Conservation (phyloP, 2,113 vertebrate genomes). For the Genyomyrus donnyi region DNA sequence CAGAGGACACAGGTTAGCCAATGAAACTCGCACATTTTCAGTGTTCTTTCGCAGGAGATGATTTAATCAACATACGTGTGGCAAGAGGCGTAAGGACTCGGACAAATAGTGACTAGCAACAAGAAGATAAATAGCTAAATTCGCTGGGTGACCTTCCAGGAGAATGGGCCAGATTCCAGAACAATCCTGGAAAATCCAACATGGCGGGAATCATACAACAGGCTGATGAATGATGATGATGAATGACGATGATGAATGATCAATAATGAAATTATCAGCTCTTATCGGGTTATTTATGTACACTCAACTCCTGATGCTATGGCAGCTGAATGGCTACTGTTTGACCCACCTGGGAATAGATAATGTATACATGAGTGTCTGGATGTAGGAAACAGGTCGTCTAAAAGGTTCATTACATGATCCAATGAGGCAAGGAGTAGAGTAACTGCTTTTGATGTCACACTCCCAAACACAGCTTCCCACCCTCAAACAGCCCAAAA, state of each 20-base stretch:
- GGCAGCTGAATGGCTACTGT: background rate
- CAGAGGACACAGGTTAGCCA: background rate
- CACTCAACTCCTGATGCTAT: background rate
- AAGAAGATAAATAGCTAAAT: background rate
- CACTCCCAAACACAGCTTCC: background rate
- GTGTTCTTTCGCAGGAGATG: background rate
- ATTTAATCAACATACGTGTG: background rate
- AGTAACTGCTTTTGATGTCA: too few species aligned
- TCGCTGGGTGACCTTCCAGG: background rate
- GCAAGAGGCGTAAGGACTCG: background rate
- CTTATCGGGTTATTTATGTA: background rate
- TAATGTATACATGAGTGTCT: too few species aligned
- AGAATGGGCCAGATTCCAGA: background rate
- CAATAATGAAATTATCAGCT: background rate
- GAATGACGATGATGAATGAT: background rate
- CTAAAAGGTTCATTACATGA: too few species aligned
- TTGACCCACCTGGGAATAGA: slow-evolving; percentile 13
- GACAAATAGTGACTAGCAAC: background rate
- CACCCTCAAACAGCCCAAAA: background rate
- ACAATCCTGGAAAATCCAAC: background rate
- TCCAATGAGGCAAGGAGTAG: too few species aligned
- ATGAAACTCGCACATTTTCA: background rate
- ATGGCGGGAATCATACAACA: background rate
- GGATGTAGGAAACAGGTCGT: too few species aligned
- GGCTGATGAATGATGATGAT: too few species aligned